Percentiles rank a stretch among this genome's conserved stretches.
phyloP scores from a whole-genome alignment of 1,140 invertebrate species.

The Panulirus ornatus region DNA sequence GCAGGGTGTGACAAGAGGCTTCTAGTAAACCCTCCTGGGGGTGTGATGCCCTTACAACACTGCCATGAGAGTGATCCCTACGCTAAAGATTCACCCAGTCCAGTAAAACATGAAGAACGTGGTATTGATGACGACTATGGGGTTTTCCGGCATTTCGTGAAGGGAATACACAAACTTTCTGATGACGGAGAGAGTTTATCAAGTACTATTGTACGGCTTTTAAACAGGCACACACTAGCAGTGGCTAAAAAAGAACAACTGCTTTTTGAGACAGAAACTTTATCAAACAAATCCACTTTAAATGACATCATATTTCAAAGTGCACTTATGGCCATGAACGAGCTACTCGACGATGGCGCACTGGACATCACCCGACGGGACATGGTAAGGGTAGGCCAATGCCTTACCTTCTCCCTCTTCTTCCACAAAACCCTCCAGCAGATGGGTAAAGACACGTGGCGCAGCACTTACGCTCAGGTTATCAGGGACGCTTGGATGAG shows the following conservation, averaged over 20 bases:
- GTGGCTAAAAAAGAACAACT: slow-evolving; percentile 38
- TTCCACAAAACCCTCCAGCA: slow-evolving; percentile 37
- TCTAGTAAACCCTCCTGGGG: neutral
- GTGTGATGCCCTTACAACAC: neutral
- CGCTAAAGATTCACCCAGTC: neutral
- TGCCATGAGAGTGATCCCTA: neutral
- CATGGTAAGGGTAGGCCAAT: slow-evolving; percentile 24
- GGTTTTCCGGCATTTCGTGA: slow-evolving; percentile 30
- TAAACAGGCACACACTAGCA: slow-evolving; percentile 49
- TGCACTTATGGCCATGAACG: slow-evolving; percentile 48
- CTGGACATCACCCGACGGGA: slow-evolving; percentile 34
- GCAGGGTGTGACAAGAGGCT: neutral
- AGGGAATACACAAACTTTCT: slow-evolving; percentile 35
- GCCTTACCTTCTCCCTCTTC: slow-evolving; percentile 46
- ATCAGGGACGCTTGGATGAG: slow-evolving; percentile 64
- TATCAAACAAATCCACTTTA: neutral
- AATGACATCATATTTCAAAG: slow-evolving; percentile 38
- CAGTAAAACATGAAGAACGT: neutral
- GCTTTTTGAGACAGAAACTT: slow-evolving; percentile 4
- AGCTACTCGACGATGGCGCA: slow-evolving; percentile 41
- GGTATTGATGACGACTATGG: slow-evolving; percentile 2
- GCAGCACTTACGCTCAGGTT: slow-evolving; percentile 39
- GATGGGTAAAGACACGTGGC: slow-evolving; percentile 14
- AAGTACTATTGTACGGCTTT: slow-evolving; percentile 18
- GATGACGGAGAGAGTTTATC: slow-evolving; percentile 39